Base-by-base conservation (phyloP, 2,113 vertebrate species). In the Poeciliopsis retropinna region DNA sequence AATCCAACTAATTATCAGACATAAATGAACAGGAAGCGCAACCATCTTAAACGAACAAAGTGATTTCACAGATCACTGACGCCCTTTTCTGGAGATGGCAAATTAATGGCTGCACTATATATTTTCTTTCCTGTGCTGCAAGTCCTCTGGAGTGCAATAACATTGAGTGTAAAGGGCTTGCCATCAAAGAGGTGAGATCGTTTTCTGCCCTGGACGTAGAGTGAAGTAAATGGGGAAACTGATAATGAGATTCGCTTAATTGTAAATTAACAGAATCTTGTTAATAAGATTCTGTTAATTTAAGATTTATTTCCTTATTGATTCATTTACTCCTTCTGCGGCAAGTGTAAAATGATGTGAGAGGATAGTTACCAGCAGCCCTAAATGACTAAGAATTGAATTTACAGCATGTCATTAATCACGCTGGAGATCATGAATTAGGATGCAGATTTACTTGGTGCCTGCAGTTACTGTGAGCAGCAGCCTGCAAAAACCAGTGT, bases 11-110 rank as follows among this genome's bases (percentile, higher is more conserved):
- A 93, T 95, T 94, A 94, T 93, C 90, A 84, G 89, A 92, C 91
- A 88, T 93, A 93, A 95, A 95, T 95, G 93, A 94, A 95, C 92
- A 92, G 92, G 94, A 92, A 93, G 92, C 92, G 92, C 94, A 92
- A 93, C 91, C 91, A 87, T 91, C 93, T 94, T 91, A 89, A 91
- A 94, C 90, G 93, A 93, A 94, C 93, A 94, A 94, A 94, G 92
- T 95, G 94, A 95, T 95, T 95, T 95, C 94, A 95, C 94, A 95
- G 94, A 93, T 93, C 94, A 89, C 88, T 94, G 94, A 91, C 92
- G 92, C 92, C 93, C 91, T 95, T 95, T 94, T 93, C 89, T 90
- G 85, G 90, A 89, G 92, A 94, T 94, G 92, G 93, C 91, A 94
- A 95, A 93, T 94, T 91, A 95, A 95, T 94, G 93, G 89, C 81